Percentiles rank a stretch among this genome's conserved stretches.
phyloP scores from a whole-genome alignment of 2,888 invertebrate genomes.

The Cloeon dipterum region DNA sequence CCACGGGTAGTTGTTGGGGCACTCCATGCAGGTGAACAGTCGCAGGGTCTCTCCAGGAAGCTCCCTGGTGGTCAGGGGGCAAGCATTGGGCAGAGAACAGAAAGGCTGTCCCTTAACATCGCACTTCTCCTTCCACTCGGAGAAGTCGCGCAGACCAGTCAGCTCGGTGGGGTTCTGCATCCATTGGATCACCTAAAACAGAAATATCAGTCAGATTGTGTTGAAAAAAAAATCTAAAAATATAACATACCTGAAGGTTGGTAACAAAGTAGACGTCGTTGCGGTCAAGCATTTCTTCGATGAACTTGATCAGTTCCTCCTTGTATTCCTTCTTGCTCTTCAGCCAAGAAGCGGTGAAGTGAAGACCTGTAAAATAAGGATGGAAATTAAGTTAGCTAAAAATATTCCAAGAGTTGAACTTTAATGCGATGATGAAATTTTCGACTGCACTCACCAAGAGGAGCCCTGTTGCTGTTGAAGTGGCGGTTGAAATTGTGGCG shows the following conservation, averaged over 20 bases:
- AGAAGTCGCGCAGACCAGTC: constrained; percentile 68
- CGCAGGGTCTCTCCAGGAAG: constrained; percentile 78
- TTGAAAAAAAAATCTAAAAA: too few species aligned
- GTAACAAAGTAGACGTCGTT: constrained; percentile 88
- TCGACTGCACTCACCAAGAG: constrained; percentile 37
- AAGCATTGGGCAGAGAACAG: constrained; percentile 79
- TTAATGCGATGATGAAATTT: too few species aligned
- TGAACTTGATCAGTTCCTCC: constrained; percentile 77
- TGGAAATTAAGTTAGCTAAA: too few species aligned
- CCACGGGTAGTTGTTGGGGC: constrained; percentile 90
- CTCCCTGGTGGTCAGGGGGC: constrained; percentile 71
- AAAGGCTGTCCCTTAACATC: constrained; percentile 84
- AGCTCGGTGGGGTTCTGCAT: constrained; percentile 87
- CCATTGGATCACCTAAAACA: constrained; percentile 83
- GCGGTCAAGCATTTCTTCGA: constrained; percentile 72
- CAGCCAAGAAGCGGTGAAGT: constrained; percentile 89
- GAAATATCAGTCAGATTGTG: too few species aligned
- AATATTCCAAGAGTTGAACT: too few species aligned
- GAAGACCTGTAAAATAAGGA: too few species aligned
- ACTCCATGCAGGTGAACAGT: constrained; percentile 87
- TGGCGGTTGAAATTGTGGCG: constrained; percentile 90
- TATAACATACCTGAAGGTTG: constrained; percentile 48
- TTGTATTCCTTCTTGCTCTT: constrained; percentile 84
- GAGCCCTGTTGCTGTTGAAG: constrained; percentile 80
- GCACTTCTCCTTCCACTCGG: constrained; percentile 89